Evolutionary conservation across 2,888 invertebrate genomes (phyloP).

Genomic region (Hypomecis atomaria): DNA sequence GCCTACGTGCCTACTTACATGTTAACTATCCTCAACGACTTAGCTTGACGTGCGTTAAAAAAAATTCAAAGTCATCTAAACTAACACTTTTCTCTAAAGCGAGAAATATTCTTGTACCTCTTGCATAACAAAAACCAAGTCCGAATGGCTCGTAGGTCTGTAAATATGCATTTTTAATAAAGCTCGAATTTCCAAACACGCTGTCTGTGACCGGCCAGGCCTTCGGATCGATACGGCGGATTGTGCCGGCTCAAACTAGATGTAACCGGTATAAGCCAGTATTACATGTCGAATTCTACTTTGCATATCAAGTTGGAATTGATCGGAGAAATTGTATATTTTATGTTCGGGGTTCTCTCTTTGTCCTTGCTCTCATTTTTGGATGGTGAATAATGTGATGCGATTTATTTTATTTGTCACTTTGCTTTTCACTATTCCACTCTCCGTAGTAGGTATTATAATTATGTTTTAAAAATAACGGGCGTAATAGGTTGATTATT

Average conservation of each 20-base stretch:
- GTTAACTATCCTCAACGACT: no score
- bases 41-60: neutral
- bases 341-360: neutral
- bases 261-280: conserved; percentile 30
- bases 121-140: conserved; percentile 2
- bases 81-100: neutral
- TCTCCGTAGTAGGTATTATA: no score
- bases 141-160: conserved; percentile 20
- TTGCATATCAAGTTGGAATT: conserved; percentile 22
- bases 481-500: no score
- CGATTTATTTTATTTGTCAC: neutral
- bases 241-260: conserved; percentile 28
- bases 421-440: neutral
- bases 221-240: conserved; percentile 24
- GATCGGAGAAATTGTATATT: conserved; percentile 17
- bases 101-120: conserved; percentile 1
- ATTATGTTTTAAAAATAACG: no score
- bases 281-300: conserved; percentile 21
- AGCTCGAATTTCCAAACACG: conserved; percentile 40
- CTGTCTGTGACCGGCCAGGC: conserved; percentile 33
- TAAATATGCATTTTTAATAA: conserved; percentile 35
- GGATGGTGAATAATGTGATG: neutral
- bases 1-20: no score
- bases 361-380: neutral
- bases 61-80: neutral